Conservation (phyloP, 2,888 invertebrate species). For the Plebejus anna region DNA sequence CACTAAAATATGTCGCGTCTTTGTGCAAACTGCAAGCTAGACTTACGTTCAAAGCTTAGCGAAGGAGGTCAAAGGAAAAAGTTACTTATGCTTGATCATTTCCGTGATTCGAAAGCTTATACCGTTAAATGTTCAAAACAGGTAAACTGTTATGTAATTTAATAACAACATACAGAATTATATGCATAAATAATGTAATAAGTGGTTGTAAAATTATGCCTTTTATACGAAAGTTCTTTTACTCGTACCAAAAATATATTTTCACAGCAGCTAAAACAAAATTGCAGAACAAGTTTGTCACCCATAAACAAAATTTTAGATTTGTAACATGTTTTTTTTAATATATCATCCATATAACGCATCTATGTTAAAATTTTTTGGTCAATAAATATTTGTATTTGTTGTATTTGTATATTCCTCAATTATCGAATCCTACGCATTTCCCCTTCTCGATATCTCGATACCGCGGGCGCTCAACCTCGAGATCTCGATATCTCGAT, state of each 20-base stretch:
- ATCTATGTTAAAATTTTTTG: too few species aligned
- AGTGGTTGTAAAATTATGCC: background rate
- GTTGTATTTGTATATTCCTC: too few species aligned
- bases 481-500: background rate
- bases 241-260: background rate
- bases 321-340: background rate
- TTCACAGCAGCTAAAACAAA: background rate
- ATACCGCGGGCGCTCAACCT: constrained; percentile 4
- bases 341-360: too few species aligned
- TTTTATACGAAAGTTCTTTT: background rate
- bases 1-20: constrained; percentile 23
- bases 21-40: constrained; percentile 25
- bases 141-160: constrained; percentile 6
- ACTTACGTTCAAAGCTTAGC: constrained; percentile 11
- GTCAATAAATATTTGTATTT: too few species aligned
- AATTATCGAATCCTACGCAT: constrained; percentile 3
- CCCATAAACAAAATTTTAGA: background rate
- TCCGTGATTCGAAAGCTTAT: constrained; percentile 2
- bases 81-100: constrained; percentile 14
- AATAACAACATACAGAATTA: background rate
- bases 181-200: background rate
- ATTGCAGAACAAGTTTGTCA: background rate
- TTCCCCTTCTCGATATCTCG: background rate
- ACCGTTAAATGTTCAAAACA: constrained; percentile 10
- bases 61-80: constrained; percentile 27